A percentile compares a stretch with the other conserved stretches of the same genome.
phyloP scores from a whole-genome alignment of 2,888 invertebrate species.

The Andrena minutula region DNA sequence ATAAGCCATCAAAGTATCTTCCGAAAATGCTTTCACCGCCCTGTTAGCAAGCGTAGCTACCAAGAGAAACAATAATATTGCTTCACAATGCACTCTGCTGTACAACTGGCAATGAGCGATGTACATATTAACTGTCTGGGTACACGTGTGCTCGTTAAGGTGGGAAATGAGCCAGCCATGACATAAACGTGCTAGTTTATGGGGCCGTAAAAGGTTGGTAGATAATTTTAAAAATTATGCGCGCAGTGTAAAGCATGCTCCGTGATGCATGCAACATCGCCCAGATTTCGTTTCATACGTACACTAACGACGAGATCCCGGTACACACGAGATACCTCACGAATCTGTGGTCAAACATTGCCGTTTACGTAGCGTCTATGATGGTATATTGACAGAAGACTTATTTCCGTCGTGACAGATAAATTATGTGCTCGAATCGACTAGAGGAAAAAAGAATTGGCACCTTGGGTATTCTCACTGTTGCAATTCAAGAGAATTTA shows the following conservation, averaged over 20 bases:
- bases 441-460: no score
- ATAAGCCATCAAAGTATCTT: not conserved
- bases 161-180: constrained; percentile 37
- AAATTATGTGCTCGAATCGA: no score
- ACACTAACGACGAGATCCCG: constrained; percentile 30
- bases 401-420: no score
- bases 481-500: no score
- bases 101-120: not conserved
- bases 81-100: not conserved
- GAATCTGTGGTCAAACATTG: constrained; percentile 18
- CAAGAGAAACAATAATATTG: constrained; percentile 50
- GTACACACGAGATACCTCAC: constrained; percentile 33
- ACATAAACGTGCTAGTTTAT: constrained; percentile 72
- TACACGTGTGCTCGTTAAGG: constrained; percentile 19
- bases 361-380: not conserved
- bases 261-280: constrained; percentile 17
- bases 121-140: not conserved
- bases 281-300: constrained; percentile 8
- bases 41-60: not conserved
- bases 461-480: no score
- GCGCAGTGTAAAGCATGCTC: constrained; percentile 35
- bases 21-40: not conserved
- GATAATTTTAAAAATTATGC: constrained; percentile 72
- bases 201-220: constrained; percentile 73
- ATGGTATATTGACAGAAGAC: no score